Conservation (phyloP, 2,797 vertebrate species). For the Microctenopoma lineatum region DNA sequence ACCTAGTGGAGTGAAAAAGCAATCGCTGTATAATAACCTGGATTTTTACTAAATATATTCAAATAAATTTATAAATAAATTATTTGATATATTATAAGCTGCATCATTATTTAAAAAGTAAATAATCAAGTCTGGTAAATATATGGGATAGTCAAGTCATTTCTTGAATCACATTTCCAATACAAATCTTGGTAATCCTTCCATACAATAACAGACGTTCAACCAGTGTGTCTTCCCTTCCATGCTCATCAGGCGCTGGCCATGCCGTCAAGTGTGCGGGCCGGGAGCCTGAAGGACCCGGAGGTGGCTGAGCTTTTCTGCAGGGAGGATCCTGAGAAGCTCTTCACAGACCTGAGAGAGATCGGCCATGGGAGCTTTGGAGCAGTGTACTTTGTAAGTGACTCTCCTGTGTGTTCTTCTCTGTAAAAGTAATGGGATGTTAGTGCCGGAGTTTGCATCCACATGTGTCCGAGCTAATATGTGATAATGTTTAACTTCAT, state of each 20-base stretch:
- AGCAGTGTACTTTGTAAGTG: constrained; percentile 94
- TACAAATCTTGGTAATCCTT: constrained; percentile 25
- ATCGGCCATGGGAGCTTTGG: constrained; percentile 97
- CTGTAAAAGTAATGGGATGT: background rate
- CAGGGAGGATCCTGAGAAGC: constrained; percentile 94
- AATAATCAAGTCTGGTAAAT: background rate
- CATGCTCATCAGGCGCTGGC: constrained; percentile 82
- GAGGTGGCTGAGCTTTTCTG: constrained; percentile 96
- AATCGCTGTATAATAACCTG: background rate
- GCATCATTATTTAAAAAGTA: background rate
- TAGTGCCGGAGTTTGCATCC: background rate
- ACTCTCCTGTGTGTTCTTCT: background rate
- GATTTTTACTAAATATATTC: no score
- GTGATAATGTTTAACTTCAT: background rate
- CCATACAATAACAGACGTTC: constrained; percentile 37
- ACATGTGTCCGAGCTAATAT: no score
- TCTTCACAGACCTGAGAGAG: constrained; percentile 93
- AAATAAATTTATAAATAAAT: background rate
- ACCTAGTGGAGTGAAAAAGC: background rate
- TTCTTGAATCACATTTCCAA: constrained; percentile 13
- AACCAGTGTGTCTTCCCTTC: constrained; percentile 49
- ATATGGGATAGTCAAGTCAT: constrained; percentile 23
- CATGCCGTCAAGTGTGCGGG: constrained; percentile 94
- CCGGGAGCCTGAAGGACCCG: constrained; percentile 95
- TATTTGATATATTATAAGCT: background rate